Percentiles rank a stretch among this genome's conserved stretches.
phyloP scores from a whole-genome alignment of 2,888 invertebrate genomes.

The Rutpela maculata region DNA sequence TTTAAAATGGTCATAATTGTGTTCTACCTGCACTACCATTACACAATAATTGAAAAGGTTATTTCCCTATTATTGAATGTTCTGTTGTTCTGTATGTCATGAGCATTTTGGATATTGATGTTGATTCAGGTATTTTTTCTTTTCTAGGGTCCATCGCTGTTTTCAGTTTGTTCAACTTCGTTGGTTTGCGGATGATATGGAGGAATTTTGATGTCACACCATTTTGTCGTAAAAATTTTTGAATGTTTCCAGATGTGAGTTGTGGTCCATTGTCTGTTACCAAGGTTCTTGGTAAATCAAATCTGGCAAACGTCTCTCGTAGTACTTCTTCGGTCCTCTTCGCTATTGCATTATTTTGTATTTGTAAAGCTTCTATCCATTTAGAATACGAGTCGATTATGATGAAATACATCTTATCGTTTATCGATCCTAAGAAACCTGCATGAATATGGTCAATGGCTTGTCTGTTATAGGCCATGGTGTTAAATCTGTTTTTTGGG shows the following conservation, averaged over 20 bases:
- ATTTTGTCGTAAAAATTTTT: neutral
- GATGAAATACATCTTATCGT: too few species aligned
- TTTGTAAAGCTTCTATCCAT: neutral
- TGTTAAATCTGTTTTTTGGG: too few species aligned
- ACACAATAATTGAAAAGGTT: too few species aligned
- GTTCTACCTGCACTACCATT: too few species aligned
- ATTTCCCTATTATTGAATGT: too few species aligned
- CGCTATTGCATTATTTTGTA: neutral
- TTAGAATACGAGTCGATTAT: too few species aligned
- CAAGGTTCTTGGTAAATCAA: neutral
- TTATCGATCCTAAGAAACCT: too few species aligned
- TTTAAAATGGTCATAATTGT: too few species aligned
- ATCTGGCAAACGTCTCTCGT: too few species aligned
- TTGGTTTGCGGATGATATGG: too few species aligned
- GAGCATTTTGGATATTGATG: neutral
- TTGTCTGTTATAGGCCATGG: too few species aligned
- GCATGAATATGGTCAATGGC: too few species aligned
- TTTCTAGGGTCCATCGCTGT: neutral
- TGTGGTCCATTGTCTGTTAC: slow-evolving; percentile 13
- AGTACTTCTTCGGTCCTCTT: neutral
- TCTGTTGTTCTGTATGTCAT: neutral
- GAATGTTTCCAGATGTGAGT: neutral
- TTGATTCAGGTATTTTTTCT: neutral
- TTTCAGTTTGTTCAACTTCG: neutral
- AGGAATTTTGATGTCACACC: neutral